Evolutionary conservation across 2,888 invertebrate species (phyloP), one percentile per base, ranked within the genome.

Genomic region (Sinopyrophorus schimmeli): DNA sequence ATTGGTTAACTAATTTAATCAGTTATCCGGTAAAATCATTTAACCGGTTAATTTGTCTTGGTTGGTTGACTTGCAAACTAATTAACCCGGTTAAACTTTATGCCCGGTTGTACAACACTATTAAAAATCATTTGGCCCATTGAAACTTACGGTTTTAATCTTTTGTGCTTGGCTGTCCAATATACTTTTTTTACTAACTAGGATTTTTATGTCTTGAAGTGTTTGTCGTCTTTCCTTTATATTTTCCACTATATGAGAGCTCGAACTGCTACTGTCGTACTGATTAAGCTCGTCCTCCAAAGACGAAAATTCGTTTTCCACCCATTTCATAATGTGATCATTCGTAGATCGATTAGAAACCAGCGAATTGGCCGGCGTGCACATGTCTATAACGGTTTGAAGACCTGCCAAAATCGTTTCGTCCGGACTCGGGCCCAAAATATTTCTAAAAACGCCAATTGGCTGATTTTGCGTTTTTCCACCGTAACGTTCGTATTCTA

Each of bases 321-420:
- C 35, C 38, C 46, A 46, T 2, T 46, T 21, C 5, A 31, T 17
- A 4, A 46, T 10, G 3, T 24, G 21, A 23, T 39, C 5, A 12
- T 38, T 39, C 5, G 3, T 35, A 5, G 12, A 27, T 11, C 18
- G 16, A 21, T 10, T 21, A 7, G 10, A 9, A 5, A n/a, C 6
- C 4, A 39, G 35, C n/a, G 23, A 34, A 9, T 54, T 48, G 1
- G 27, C 41, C 24, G 35, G 20, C 16, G 53, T 44, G 17, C 56
- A 56, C 38, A 60, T 58, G 12, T 60, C 56, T n/a, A 64, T 53
- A 9, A 70, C 53, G 2, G 68, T 63, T 47, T 65, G 58, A n/a
- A 71, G 46, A 6, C 68, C 68, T 3, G 64, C 61, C n/a, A 70
- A 35, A 21, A 70, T 61, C 1, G 66, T 64, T 53, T 70, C 70